A percentile compares a stretch with the other conserved stretches of the same genome.
Evolutionary conservation across 2,113 vertebrate genomes (phyloP).

Genomic region (Brienomyrus longianalis): DNA sequence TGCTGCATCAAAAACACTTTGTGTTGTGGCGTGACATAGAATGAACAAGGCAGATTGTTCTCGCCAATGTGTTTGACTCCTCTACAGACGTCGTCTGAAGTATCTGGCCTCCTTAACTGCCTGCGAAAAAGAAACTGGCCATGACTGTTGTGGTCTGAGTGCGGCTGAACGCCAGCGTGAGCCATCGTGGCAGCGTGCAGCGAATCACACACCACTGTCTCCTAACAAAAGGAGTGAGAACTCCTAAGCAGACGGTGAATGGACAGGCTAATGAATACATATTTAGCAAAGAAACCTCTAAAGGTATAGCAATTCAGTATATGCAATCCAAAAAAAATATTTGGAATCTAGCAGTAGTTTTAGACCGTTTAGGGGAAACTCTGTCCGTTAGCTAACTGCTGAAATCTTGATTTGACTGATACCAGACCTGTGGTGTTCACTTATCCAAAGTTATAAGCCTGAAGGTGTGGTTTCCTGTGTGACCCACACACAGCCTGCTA

Average conservation of each 20-base stretch:
- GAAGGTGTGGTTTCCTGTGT: not conserved
- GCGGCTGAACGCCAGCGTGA: not conserved
- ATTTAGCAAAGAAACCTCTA: not conserved
- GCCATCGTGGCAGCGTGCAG: not conserved
- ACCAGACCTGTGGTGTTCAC: not conserved
- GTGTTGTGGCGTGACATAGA: not conserved
- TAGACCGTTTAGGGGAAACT: not conserved
- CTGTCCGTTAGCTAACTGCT: not conserved
- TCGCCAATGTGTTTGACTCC: not conserved
- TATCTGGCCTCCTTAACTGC: not conserved
- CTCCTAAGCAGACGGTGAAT: not conserved
- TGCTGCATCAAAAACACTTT: not conserved
- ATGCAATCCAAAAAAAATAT: not conserved
- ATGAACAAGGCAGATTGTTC: not conserved
- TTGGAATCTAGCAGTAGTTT: not conserved
- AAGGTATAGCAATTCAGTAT: not conserved
- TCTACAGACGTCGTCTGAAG: not conserved
- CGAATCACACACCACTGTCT: not conserved
- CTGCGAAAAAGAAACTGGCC: not conserved
- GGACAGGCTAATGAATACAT: not conserved
- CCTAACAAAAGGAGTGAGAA: not conserved
- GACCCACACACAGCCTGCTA: not conserved
- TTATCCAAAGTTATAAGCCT: not conserved
- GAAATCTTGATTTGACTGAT: not conserved
- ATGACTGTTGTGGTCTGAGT: not conserved